A percentile compares a stretch with the other conserved stretches of the same genome.
Conservation (phyloP, 2,888 invertebrate species). For the Aspidapion aeneum region DNA sequence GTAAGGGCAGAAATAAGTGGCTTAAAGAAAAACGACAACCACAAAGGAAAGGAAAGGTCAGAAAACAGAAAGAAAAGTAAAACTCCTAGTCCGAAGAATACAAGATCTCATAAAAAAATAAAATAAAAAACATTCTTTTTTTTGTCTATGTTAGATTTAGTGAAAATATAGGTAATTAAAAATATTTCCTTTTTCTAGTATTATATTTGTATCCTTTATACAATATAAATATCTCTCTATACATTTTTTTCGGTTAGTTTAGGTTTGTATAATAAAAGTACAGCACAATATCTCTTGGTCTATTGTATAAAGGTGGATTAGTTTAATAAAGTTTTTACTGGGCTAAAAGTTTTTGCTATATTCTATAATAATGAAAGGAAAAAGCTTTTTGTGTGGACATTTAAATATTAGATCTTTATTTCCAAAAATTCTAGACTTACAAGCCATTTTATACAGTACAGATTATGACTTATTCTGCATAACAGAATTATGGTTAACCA, state of each 20-base stretch:
- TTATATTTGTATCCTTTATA: no score
- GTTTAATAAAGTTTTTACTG: background rate
- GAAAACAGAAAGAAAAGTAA: background rate
- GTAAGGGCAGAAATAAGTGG: no score
- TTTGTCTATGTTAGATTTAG: no score
- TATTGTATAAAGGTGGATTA: background rate
- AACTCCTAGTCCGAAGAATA: background rate
- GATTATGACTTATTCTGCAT: background rate
- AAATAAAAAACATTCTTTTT: background rate
- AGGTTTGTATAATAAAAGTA: no score
- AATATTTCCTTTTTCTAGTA: background rate
- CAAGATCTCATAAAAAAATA: background rate
- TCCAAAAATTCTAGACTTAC: background rate
- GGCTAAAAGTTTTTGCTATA: background rate
- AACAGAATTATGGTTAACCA: slow-evolving; percentile 1
- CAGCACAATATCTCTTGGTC: no score
- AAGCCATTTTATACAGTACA: background rate
- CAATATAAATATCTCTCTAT: no score
- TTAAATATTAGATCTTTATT: background rate
- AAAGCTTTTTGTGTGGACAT: background rate
- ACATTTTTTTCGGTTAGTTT: no score
- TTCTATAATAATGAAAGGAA: background rate
- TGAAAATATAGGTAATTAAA: no score
- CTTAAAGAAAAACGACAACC: no score
- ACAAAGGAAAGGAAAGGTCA: no score